Conservation (phyloP, 35 echinoderm and acorn worm genomes). For the Amphiura filiformis region DNA sequence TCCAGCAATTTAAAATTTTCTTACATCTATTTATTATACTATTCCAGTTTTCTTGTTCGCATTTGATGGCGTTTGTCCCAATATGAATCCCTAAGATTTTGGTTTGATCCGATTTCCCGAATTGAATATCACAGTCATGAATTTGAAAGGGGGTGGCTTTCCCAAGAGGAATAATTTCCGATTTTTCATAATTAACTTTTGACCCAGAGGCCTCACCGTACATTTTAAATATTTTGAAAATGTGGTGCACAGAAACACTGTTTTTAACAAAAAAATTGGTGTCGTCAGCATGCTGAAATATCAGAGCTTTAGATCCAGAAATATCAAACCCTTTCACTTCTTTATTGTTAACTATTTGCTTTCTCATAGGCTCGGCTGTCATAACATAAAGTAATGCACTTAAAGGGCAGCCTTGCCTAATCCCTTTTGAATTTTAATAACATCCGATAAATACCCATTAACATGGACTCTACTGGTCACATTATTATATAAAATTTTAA, state of each 20-base stretch:
- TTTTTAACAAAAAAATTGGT: neutral
- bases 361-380: constrained; percentile 18
- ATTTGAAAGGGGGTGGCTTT: neutral
- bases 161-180: neutral
- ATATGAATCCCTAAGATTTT: neutral
- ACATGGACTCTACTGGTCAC: neutral
- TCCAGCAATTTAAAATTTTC: neutral
- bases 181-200: neutral
- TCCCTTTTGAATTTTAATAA: constrained; percentile 12
- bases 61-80: neutral
- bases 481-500: neutral
- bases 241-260: neutral
- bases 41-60: neutral
- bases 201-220: neutral
- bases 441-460: neutral
- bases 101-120: neutral
- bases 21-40: neutral
- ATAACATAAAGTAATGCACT: constrained; percentile 40
- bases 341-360: neutral
- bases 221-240: neutral
- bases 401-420: constrained; percentile 21
- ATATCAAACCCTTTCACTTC: constrained; percentile 1
- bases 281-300: constrained; percentile 46
- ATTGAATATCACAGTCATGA: neutral
- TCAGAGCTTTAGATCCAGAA: neutral